Conservation (phyloP, 2,797 vertebrate species). For the Chaetophractus vellerosus region DNA sequence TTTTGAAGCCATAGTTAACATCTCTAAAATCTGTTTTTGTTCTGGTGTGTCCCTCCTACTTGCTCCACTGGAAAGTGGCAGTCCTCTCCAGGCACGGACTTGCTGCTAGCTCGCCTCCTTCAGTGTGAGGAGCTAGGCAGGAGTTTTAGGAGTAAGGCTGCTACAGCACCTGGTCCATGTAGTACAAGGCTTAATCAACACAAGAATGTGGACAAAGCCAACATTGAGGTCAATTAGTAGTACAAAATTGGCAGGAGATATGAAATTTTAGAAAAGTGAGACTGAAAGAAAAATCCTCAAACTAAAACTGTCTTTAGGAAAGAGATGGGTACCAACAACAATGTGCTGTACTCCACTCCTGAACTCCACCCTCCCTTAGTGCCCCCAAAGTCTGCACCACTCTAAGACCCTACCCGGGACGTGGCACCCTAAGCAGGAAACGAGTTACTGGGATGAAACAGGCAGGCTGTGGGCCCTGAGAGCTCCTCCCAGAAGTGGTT, state of each 20-base stretch:
- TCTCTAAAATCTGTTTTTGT: background rate
- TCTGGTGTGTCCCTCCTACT: too few relatives aligned
- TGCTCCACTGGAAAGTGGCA: too few relatives aligned
- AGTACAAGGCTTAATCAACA: background rate
- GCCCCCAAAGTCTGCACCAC: too few relatives aligned
- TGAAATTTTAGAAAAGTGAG: background rate
- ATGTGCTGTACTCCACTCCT: background rate
- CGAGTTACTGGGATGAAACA: background rate
- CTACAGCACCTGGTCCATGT: background rate
- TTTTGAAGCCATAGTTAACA: background rate
- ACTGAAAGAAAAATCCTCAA: background rate
- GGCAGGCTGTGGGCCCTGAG: too few relatives aligned
- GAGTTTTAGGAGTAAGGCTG: background rate
- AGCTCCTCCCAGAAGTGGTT: background rate
- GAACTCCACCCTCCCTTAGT: background rate
- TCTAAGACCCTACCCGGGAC: background rate
- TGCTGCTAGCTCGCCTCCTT: background rate
- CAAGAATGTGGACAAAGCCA: background rate
- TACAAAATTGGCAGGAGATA: background rate
- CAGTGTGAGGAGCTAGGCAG: too few relatives aligned
- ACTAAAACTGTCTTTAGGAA: background rate
- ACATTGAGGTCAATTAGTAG: background rate
- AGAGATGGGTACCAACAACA: background rate
- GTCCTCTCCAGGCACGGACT: background rate
- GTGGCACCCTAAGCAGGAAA: rapidly evolving